Conservation (phyloP, 2,113 vertebrate genomes). For the Crocuta crocuta region DNA sequence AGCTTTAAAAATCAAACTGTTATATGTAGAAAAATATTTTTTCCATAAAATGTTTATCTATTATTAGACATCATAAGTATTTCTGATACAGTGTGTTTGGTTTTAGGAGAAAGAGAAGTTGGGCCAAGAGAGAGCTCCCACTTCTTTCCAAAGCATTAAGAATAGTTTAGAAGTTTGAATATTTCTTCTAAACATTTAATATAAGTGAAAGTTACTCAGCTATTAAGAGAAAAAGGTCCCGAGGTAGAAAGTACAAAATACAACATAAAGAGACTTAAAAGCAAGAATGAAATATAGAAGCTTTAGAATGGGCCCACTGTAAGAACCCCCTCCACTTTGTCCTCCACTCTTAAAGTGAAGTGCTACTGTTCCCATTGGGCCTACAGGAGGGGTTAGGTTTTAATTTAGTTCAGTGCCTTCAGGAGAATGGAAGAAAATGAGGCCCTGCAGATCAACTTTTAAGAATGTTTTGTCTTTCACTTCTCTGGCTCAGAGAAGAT, state of each 20-base stretch:
- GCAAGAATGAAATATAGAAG: conserved; percentile 4
- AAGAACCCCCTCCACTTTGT: neutral
- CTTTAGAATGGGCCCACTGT: neutral
- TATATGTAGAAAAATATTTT: neutral
- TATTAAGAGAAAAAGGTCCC: neutral
- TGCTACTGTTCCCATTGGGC: neutral
- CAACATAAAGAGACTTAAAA: conserved; percentile 1
- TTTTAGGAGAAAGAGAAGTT: conserved; percentile 35
- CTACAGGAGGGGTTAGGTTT: neutral
- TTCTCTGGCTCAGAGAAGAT: neutral
- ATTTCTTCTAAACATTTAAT: conserved; percentile 15
- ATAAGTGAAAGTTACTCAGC: neutral
- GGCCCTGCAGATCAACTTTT: neutral
- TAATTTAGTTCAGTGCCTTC: neutral
- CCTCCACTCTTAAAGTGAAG: neutral
- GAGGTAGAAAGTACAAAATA: conserved; percentile 17
- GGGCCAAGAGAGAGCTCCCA: neutral
- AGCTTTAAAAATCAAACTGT: neutral
- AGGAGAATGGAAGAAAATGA: neutral
- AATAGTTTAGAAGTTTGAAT: conserved; percentile 10
- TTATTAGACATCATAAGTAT: conserved; percentile 22
- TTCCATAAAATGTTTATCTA: neutral
- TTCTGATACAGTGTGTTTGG: neutral
- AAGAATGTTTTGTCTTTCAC: neutral
- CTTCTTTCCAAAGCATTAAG: neutral